Evolutionary conservation across 2,797 vertebrate genomes (phyloP).

Genomic region (Orestias chungarensis): DNA sequence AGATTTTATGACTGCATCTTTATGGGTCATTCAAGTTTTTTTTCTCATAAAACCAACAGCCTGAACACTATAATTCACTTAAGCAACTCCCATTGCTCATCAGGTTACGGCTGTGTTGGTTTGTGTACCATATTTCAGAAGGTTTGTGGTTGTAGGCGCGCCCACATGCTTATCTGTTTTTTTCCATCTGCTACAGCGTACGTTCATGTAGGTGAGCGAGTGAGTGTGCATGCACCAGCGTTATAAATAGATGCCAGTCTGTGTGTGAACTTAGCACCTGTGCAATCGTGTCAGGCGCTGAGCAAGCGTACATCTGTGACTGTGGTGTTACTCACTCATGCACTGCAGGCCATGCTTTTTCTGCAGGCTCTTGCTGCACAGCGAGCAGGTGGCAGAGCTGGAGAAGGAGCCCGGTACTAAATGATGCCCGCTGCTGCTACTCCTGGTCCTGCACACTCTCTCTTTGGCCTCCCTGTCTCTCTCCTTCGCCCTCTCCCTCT

Average conservation of each 20-base stretch:
- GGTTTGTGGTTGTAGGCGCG: not conserved
- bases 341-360: constrained; percentile 89
- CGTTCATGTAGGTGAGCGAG: constrained; percentile 5
- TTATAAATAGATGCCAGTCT: constrained; percentile 26
- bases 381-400: constrained; percentile 87
- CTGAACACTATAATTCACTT: not conserved
- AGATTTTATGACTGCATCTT: not conserved
- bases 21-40: not conserved
- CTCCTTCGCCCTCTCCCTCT: constrained; percentile 79
- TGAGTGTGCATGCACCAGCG: constrained; percentile 19
- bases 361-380: constrained; percentile 88
- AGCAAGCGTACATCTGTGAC: constrained; percentile 41
- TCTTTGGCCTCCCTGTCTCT: constrained; percentile 79
- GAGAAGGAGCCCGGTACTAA: constrained; percentile 85
- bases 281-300: constrained; percentile 14
- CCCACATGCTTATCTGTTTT: not conserved
- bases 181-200: constrained; percentile 2
- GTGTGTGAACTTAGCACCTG: constrained; percentile 42
- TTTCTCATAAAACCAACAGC: not conserved
- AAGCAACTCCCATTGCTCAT: not conserved
- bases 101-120: not conserved
- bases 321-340: constrained; percentile 87
- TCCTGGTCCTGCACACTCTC: constrained; percentile 63
- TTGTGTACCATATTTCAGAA: not conserved
- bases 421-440: constrained; percentile 78